Conservation (phyloP, 2,888 invertebrate genomes). For the Gymnoscelis rufifasciata region DNA sequence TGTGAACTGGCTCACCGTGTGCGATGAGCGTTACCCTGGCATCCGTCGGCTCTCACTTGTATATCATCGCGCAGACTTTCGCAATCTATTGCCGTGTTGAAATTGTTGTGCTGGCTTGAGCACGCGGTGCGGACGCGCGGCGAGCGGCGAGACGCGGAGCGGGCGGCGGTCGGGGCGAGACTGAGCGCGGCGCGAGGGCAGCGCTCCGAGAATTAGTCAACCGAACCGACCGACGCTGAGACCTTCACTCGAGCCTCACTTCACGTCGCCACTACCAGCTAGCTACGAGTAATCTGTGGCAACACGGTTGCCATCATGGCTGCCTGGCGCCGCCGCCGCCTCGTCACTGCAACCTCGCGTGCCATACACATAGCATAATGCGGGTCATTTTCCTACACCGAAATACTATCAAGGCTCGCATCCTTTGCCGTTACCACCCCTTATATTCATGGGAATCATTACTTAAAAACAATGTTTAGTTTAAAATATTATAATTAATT, state of each 20-base stretch:
- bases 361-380: conserved; percentile 37
- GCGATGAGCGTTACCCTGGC: conserved; percentile 75
- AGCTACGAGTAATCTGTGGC: too few species aligned
- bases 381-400: conserved; percentile 23
- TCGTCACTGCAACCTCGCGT: conserved; percentile 35
- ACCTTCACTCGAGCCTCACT: conserved; percentile 52
- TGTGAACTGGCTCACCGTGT: conserved; percentile 72
- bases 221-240: conserved; percentile 20
- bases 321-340: conserved; percentile 29
- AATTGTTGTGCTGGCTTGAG: conserved; percentile 54
- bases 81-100: conserved; percentile 73
- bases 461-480: too few species aligned
- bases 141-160: conserved; percentile 30
- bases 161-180: conserved; percentile 41
- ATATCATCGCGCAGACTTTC: conserved; percentile 79
- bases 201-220: conserved; percentile 36
- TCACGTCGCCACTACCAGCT: too few species aligned
- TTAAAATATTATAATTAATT: too few species aligned
- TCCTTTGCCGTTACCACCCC: conserved; percentile 12
- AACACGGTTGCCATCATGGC: conserved; percentile 27
- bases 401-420: conserved; percentile 11
- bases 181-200: conserved; percentile 36
- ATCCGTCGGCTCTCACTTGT: conserved; percentile 74
- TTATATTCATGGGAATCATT: neutral
- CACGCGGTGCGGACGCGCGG: conserved; percentile 36